Evolutionary conservation across 1,140 invertebrate genomes (phyloP), one percentile per base, ranked within the genome.

Genomic region (Bombus vancouverensis): DNA sequence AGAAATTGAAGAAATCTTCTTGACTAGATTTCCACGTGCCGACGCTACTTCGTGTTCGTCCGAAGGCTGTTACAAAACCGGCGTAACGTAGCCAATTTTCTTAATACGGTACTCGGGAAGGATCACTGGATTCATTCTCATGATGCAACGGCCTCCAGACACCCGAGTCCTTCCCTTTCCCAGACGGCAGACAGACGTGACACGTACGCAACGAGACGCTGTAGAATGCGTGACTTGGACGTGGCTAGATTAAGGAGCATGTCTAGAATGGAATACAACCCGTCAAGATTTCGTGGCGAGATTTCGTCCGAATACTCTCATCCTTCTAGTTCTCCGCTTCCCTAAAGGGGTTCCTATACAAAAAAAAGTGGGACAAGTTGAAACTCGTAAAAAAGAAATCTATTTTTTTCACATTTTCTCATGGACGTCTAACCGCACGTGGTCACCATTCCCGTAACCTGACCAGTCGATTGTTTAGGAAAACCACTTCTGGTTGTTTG

Each of bases 161-260:
- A 88, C 79, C 87, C 80, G 89, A 90, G 90, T 91, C 87, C 89
- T 90, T 92, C 92, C 92, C 91, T 93, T 93, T 93, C 92, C 92
- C 93, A 94, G 93, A 94, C 93, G 87, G 91, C 91, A 91, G 91
- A 92, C 93, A 94, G 94, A 95, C 93, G 92, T 92, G 91, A 92
- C 94, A 95, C 92, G 93, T 94, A 94, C 92, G 92, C 92, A 87
- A 90, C 91, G 87, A 91, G 85, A 87, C 91, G 89, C 85, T 86
- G 91, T 87, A 90, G 88, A 91, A 92, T 90, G 92, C 90, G 90
- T 89, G 89, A 91, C 90, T 91, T 89, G 90, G 88, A 88, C 89
- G 89, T 90, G 80, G 87, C 92, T 92, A 92, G 92, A 93, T 93
- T 93, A 93, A 94, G 92, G 94, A 93, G 92, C 92, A 92, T 93